phyloP scores from a whole-genome alignment of 1,140 invertebrate genomes.

The Heliothis virescens region DNA sequence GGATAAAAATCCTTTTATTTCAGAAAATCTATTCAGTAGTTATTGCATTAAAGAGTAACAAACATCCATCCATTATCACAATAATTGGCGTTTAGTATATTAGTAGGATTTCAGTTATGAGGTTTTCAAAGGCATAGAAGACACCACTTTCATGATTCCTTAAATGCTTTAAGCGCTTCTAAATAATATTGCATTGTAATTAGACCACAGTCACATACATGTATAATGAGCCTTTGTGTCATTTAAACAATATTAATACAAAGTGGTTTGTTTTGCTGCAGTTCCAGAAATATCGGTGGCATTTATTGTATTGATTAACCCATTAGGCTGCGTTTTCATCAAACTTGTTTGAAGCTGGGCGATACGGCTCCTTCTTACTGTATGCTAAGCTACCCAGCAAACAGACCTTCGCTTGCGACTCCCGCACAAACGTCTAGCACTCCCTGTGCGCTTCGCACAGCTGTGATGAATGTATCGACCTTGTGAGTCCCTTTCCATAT shows the following conservation, averaged over 20 bases:
- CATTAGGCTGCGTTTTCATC: no score
- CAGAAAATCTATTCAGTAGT: no score
- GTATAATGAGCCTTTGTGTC: neutral
- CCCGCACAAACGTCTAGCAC: no score
- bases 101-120: conserved; percentile 1
- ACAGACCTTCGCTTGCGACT: no score
- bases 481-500: neutral
- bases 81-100: no score
- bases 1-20: no score
- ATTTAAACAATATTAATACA: conserved; percentile 22
- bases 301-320: neutral
- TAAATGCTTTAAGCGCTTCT: conserved; percentile 23
- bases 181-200: conserved; percentile 24
- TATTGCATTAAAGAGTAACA: no score
- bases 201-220: conserved; percentile 5
- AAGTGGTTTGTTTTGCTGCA: conserved; percentile 14
- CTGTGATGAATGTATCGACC: neutral
- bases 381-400: no score
- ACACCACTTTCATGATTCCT: conserved; percentile 57
- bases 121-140: conserved; percentile 16
- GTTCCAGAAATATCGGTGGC: conserved; percentile 2
- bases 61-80: no score
- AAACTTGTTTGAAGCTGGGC: no score
- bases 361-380: no score
- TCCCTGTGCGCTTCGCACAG: no score